phyloP scores from a whole-genome alignment of 2,113 vertebrate species.

The Neotoma lepida region DNA sequence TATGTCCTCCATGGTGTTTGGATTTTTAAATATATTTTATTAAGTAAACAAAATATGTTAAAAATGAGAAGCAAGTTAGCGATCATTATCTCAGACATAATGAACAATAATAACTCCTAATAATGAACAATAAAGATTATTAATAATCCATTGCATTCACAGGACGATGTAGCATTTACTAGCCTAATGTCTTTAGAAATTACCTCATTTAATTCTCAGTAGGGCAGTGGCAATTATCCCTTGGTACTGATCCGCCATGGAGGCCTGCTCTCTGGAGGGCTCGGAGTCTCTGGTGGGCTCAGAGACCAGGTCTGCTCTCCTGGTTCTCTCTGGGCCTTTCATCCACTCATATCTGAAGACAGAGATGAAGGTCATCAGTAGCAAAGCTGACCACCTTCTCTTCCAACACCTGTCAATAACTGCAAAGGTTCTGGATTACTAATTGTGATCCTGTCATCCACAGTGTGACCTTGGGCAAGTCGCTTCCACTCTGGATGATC shows the following conservation, averaged over 20 bases:
- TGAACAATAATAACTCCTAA: conserved; percentile 19
- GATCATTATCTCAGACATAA: conserved; percentile 30
- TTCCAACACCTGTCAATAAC: neutral
- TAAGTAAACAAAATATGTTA: conserved; percentile 31
- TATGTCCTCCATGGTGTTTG: neutral
- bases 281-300: neutral
- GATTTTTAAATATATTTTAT: conserved; percentile 51
- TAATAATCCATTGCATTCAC: neutral
- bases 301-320: neutral
- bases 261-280: neutral
- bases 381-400: neutral
- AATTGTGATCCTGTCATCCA: neutral
- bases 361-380: neutral
- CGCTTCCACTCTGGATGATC: neutral
- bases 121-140: conserved; percentile 35
- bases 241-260: neutral
- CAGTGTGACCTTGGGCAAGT: conserved; percentile 72
- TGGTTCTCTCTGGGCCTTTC: neutral
- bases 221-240: neutral
- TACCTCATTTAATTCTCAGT: neutral
- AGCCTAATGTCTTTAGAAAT: conserved; percentile 24
- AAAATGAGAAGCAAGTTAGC: conserved; percentile 21
- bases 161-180: neutral
- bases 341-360: neutral
- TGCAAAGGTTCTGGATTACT: neutral